These are phyloP conservation scores for Eupithecia centaureata DNA, from an alignment of 2,888 invertebrate species.

Conservation along the genomic window DNA sequence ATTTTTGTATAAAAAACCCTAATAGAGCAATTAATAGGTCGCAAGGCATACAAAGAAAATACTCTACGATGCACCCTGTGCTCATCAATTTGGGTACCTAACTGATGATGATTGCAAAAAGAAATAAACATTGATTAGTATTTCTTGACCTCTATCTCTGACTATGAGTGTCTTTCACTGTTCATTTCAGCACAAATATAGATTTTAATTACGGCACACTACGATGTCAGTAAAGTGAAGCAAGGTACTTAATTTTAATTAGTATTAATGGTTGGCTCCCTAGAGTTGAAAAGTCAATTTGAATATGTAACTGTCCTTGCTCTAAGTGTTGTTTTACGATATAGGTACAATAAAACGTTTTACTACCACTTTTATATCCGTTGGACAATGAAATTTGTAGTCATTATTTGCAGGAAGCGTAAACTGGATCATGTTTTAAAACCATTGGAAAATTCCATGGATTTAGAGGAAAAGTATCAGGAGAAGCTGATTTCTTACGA, in stretches of 20 bases:
- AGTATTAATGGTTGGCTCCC: constrained; percentile 14
- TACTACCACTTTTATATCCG: constrained; percentile 30
- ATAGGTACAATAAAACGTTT: constrained; percentile 27
- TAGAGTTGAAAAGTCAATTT: constrained; percentile 18
- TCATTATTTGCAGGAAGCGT: constrained; percentile 62
- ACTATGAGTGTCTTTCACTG: not conserved
- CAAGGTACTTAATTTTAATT: constrained; percentile 3
- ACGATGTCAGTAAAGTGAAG: not conserved
- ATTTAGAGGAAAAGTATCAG: constrained; percentile 77
- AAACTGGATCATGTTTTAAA: constrained; percentile 77
- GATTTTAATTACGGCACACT: not conserved
- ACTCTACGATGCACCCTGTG: no score
- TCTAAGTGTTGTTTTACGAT: constrained; percentile 30
- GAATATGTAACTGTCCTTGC: constrained; percentile 24
- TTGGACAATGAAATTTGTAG: not conserved
- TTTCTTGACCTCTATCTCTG: not conserved
- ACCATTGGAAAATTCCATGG: constrained; percentile 63
- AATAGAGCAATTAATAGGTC: no score
- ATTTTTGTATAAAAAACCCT: no score
- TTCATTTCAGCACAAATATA: not conserved
- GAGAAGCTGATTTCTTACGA: constrained; percentile 67
- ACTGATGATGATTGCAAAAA: no score
- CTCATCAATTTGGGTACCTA: no score
- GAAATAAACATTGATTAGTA: not conserved
- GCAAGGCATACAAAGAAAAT: no score